Conservation (phyloP, 2,113 vertebrate genomes). For the Passer domesticus region DNA sequence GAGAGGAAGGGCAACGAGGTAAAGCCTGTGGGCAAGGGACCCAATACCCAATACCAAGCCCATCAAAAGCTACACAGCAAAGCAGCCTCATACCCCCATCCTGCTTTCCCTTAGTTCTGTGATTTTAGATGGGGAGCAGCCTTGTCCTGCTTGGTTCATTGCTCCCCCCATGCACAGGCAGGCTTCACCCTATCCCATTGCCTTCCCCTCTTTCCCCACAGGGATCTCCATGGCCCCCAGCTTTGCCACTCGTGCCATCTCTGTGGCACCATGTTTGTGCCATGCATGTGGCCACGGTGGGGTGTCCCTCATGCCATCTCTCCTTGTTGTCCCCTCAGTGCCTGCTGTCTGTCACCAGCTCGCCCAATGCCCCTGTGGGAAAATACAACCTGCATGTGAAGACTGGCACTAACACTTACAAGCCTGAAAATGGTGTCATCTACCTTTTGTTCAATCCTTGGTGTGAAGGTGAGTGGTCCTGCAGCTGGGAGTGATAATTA, state of each 20-base stretch:
- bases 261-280: not conserved
- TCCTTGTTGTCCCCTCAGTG: constrained; percentile 44
- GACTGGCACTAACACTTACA: not conserved
- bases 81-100: not conserved
- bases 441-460: constrained; percentile 76
- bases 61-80: not conserved
- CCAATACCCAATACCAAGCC: not conserved
- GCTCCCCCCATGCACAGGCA: accelerated
- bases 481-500: not conserved
- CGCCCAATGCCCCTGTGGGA: constrained; percentile 48
- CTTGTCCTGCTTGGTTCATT: not conserved
- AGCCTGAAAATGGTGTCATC: not conserved
- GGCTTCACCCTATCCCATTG: accelerated
- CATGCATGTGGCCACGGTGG: not conserved
- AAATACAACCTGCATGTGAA: constrained; percentile 58
- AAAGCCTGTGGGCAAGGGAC: not conserved
- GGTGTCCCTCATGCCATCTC: not conserved
- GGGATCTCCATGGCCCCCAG: accelerated
- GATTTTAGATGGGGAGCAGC: not conserved
- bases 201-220: not conserved
- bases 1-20: constrained; percentile 32
- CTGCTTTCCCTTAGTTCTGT: not conserved
- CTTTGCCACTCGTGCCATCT: accelerated
- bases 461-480: constrained; percentile 63
- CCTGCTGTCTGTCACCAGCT: constrained; percentile 46